phyloP scores from a whole-genome alignment of 2,113 vertebrate species.

The Aphyosemion australe region DNA sequence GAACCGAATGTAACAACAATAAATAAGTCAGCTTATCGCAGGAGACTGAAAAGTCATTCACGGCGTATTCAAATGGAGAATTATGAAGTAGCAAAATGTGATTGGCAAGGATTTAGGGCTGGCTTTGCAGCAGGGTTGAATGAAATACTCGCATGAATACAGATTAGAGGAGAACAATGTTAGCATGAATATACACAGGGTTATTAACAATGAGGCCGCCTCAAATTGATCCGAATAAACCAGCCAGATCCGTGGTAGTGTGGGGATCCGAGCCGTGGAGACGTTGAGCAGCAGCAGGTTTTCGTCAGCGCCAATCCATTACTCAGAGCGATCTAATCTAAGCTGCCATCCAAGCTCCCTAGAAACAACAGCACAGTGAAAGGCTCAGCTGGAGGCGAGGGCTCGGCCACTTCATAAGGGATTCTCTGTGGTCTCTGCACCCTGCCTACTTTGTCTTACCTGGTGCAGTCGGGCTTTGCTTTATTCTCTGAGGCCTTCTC shows the following conservation, averaged over 20 bases:
- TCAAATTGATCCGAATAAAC: slow-evolving; percentile 74
- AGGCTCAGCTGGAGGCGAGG: slow-evolving; percentile 71
- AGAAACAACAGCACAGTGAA: slow-evolving; percentile 73
- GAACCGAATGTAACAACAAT: slow-evolving; percentile 22
- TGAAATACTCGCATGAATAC: slow-evolving; percentile 76
- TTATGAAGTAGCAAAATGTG: slow-evolving; percentile 76
- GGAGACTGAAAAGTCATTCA: slow-evolving; percentile 55
- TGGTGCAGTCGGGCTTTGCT: slow-evolving; percentile 60
- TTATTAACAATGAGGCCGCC: slow-evolving; percentile 76
- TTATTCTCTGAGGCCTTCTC: slow-evolving; percentile 52
- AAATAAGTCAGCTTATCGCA: slow-evolving; percentile 41
- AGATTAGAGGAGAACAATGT: slow-evolving; percentile 77
- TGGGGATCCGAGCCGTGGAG: slow-evolving; percentile 46
- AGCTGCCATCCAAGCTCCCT: slow-evolving; percentile 65
- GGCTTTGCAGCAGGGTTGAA: slow-evolving; percentile 73
- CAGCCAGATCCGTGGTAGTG: slow-evolving; percentile 51
- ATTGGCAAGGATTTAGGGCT: slow-evolving; percentile 73
- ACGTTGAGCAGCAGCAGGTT: slow-evolving; percentile 55
- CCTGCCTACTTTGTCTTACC: slow-evolving; percentile 65
- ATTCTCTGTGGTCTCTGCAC: slow-evolving; percentile 63
- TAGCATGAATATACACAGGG: slow-evolving; percentile 73
- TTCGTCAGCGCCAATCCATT: slow-evolving; percentile 72
- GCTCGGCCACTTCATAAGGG: slow-evolving; percentile 63
- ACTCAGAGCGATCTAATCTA: slow-evolving; percentile 70
- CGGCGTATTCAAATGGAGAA: slow-evolving; percentile 67